A percentile compares a stretch with the other conserved stretches of the same genome.
phyloP scores from a whole-genome alignment of 2,113 vertebrate genomes.

The Cercopithecus mona region DNA sequence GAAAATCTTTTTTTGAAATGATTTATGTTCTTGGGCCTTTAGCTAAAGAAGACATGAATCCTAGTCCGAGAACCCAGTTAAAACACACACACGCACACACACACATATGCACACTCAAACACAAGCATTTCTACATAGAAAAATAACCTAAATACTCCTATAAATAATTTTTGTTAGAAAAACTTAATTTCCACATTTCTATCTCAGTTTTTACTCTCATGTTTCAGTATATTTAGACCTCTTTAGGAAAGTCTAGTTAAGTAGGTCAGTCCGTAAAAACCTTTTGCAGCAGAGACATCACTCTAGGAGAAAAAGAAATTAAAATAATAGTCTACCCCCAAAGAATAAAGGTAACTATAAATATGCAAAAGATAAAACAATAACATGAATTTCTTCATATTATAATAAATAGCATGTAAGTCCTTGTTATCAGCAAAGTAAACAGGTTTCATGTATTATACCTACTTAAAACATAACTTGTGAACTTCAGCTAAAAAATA shows the following conservation, averaged over 20 bases:
- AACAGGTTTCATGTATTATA: slow-evolving; percentile 44
- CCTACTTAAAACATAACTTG: slow-evolving; percentile 32
- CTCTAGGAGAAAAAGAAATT: not conserved
- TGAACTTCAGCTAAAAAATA: slow-evolving; percentile 47
- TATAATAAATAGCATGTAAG: slow-evolving; percentile 45
- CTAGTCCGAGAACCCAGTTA: not conserved
- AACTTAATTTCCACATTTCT: not conserved
- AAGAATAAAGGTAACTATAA: slow-evolving; percentile 26
- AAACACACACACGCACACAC: not conserved
- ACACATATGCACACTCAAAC: not conserved
- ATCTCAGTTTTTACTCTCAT: not conserved
- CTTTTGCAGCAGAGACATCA: not conserved
- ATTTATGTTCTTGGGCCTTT: not conserved
- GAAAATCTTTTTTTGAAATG: not conserved
- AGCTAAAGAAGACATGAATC: slow-evolving; percentile 1
- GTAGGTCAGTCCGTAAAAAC: slow-evolving; percentile 14
- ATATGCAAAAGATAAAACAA: slow-evolving; percentile 1
- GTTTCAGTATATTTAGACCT: not conserved
- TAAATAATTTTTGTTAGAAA: not conserved
- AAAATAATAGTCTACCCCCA: not conserved
- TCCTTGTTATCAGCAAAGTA: slow-evolving; percentile 42
- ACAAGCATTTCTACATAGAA: not conserved
- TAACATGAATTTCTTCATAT: slow-evolving; percentile 24
- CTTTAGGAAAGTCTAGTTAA: not conserved
- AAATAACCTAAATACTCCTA: not conserved